Base-by-base conservation (phyloP, 2,888 invertebrate genomes). In the Crioceris asparagi region DNA sequence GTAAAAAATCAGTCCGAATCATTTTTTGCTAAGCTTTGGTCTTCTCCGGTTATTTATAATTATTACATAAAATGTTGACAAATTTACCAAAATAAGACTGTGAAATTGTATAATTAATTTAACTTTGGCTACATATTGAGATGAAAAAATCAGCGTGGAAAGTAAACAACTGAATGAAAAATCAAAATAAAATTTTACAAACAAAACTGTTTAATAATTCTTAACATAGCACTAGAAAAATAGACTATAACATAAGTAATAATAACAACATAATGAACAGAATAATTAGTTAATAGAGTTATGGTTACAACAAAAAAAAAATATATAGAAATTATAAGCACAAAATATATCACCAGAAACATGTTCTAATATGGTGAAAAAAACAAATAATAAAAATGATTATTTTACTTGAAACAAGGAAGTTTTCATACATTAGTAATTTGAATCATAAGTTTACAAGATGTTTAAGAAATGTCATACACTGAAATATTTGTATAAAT, bases 191-290 rank as follows among this genome's bases (percentile, higher is more conserved):
- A 52, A 55, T 51, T 53, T 50, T 39, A 49, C 47, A 55, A 55
- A 53, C 52, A 53, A 53, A 52, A 55, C 54, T 49, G 51, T 49
- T 44, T 44, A 48, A 54, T 50, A 48, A 46, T 40, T 46, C 40
- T 51, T 51, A 51, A 56, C 52, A 49, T 51, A 51, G 48, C 46
- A 46, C 48, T 51, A 53, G 50, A 52, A 53, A 54, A 53, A 57
- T 53, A 55, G 49, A 55, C 52, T 53, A 50, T 54, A 52, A 53
- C 49, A 51, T 51, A 52, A 49, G 46, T 50, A 51, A 52, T 49
- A 46, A 49, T 46, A 49, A 51, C 47, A 50, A 51, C 44, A 47
- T 40, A 44, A 47, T 46, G 40, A 44, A 40, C 39, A 41, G 40
- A 48, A 45, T 44, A 39, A 41, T 19, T 23, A 25, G n/a, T 7